Base-by-base conservation (phyloP, 2,113 vertebrate species). In the Cnemophilus loriae region DNA sequence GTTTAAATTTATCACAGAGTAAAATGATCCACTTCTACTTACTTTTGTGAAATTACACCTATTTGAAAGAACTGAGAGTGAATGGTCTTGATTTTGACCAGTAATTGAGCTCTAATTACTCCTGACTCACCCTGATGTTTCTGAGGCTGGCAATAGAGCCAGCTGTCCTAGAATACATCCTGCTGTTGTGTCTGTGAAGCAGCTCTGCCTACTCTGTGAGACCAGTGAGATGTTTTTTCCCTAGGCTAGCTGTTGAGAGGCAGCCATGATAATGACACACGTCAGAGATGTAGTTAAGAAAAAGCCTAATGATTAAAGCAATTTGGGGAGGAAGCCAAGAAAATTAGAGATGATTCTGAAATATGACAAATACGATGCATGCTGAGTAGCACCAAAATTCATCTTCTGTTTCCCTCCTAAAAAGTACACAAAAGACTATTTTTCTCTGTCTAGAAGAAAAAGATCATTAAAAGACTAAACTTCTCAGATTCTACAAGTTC, bases 41-140 rank as follows among this genome's bases (percentile, higher is more conserved):
- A 65, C 60, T 95, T 91, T 32, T 46, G 49, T 83, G 67, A 93
- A 95, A 89, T 79, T 47, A 27, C 57, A 82, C 57, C 11, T 1
- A 55, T 85, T 93, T 93, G 47, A 80, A 93, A 91, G 90, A 64
- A 64, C 26, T 53, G 50, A 53, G 70, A 95, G 70, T 85, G 93
- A 96, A 94, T 84, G 67, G 67, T 57, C 67, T 50, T 92, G 85
- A 94, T 96, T 97, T 87, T 85, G 90, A 70, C 87, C 93, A 82
- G 59, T 80, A 86, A 94, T 84, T 86, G 78, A 88, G 55, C 39
- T 76, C 50, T 86, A 94, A 91, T 94, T 96, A 84, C 56, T 93
- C 76, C 85, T 88, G 85, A 94, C 49, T 86, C 88, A 92, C 92
- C 79, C 82, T 80, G 50, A 42, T 74, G 63, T 70, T 67, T 80